A percentile compares a stretch with the other conserved stretches of the same genome.
Evolutionary conservation across 2,797 vertebrate genomes (phyloP).

Genomic region (Chelmon rostratus): DNA sequence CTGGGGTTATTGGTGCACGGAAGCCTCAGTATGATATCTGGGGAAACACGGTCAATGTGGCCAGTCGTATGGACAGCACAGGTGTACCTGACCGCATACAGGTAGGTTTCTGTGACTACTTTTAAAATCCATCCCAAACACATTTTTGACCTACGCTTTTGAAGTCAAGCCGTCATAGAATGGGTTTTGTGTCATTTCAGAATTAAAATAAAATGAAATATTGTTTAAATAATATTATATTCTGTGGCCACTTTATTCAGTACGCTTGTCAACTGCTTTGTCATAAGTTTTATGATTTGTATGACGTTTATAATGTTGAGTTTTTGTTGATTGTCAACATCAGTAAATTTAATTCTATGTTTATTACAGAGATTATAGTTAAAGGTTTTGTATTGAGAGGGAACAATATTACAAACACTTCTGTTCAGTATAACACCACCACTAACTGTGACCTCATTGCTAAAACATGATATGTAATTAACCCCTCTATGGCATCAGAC

Average conservation of each 20-base stretch:
- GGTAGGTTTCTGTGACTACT: slow-evolving; percentile 76
- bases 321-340: neutral
- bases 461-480: too few relatives aligned
- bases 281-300: neutral
- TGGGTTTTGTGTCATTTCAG: neutral
- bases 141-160: neutral
- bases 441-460: too few relatives aligned
- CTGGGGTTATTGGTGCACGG: slow-evolving; percentile 93
- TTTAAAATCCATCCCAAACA: neutral
- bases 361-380: neutral
- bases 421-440: neutral
- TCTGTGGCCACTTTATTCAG: neutral
- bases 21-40: slow-evolving; percentile 97
- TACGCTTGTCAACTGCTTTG: neutral
- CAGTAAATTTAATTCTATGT: neutral
- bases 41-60: slow-evolving; percentile 98
- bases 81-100: slow-evolving; percentile 97
- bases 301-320: neutral
- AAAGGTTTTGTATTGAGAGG: too few relatives aligned
- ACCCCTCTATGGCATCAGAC: neutral
- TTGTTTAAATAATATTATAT: neutral
- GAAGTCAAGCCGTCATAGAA: neutral
- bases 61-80: slow-evolving; percentile 99
- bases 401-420: neutral
- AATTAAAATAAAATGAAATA: neutral